Base-by-base conservation (phyloP, 2,797 vertebrate genomes). In the Trematomus bernacchii region DNA sequence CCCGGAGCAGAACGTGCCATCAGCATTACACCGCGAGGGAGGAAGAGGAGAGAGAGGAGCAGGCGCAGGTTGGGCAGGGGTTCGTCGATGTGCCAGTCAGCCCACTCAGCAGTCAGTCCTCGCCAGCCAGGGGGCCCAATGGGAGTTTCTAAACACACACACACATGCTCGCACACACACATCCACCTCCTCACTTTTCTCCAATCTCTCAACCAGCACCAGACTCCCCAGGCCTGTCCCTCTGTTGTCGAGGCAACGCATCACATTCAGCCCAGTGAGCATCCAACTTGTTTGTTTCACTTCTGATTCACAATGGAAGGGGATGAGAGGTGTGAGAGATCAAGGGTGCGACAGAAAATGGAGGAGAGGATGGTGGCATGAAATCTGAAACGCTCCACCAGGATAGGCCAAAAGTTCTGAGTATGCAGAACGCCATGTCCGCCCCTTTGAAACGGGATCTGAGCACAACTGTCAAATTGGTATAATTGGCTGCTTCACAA, bases 101-200 rank as follows among this genome's bases (percentile, higher is more conserved):
- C 80, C 80, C 89, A 89, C 90, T 90, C 90, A 87, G 87, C 90
- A 91, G 86, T 89, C 89, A 82, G 76, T 73, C 84, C 84, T 85
- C 69, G 58, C 78, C 76, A 82, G 76, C 80, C 62, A 46, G 51
- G 78, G 74, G 78, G 72, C 80, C 70, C 71, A 70, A 44, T 73
- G 86, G 86, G 84, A 87, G 73, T 80, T 75, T 86, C 71, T 78
- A 71, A 83, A 76, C 15, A 80, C 62, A 80, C 65, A 66, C 42
- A 50, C 44, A 48, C 53, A 52, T 51, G 53, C 60, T 64, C 62
- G 15, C 43, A 66, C 61, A 71, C 27, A 80, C 33, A 75, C 69
- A 80, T 64, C 71, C 85, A 83, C 78, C 79, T 80, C 79, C 79
- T 87, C 77, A 82, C 65, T 83, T 76, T 79, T 74, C 79, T 84